Percentiles rank a stretch among this genome's conserved stretches.
phyloP scores from a whole-genome alignment of 2,888 invertebrate species.

The Exephanes ischioxanthus region DNA sequence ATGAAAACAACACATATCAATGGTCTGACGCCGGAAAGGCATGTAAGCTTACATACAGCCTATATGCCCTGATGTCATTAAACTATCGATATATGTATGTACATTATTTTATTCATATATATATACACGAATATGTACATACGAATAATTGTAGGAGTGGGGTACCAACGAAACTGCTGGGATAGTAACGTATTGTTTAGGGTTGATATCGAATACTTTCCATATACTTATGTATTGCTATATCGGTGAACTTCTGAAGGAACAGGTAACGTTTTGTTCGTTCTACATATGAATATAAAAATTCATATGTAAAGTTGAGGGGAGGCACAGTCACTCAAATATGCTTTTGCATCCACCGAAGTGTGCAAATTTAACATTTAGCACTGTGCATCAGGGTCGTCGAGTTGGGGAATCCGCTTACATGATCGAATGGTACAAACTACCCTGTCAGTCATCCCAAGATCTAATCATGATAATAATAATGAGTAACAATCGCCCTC shows the following conservation, averaged over 20 bases:
- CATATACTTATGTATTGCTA: constrained; percentile 55
- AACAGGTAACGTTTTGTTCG: constrained; percentile 71
- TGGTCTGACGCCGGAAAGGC: too few species aligned
- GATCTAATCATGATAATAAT: constrained; percentile 1
- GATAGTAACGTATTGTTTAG: constrained; percentile 49
- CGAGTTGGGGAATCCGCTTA: constrained; percentile 45
- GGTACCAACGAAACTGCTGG: constrained; percentile 37
- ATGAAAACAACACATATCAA: too few species aligned
- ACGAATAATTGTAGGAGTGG: constrained; percentile 50
- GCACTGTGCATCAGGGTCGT: constrained; percentile 38
- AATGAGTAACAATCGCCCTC: constrained; percentile 46
- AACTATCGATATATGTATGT: too few species aligned
- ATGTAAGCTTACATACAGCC: too few species aligned
- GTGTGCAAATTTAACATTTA: neutral
- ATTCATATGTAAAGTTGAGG: too few species aligned
- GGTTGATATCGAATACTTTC: constrained; percentile 41
- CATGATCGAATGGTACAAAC: constrained; percentile 64
- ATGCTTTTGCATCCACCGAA: neutral
- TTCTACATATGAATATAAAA: neutral
- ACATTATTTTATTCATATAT: neutral
- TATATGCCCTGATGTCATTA: too few species aligned
- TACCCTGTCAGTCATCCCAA: constrained; percentile 39
- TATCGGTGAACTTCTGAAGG: constrained; percentile 75
- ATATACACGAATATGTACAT: neutral
- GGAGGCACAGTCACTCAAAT: neutral